Percentiles rank a stretch among this genome's conserved stretches.
phyloP scores from a whole-genome alignment of 2,888 invertebrate species.

The Cerastoderma edule region DNA sequence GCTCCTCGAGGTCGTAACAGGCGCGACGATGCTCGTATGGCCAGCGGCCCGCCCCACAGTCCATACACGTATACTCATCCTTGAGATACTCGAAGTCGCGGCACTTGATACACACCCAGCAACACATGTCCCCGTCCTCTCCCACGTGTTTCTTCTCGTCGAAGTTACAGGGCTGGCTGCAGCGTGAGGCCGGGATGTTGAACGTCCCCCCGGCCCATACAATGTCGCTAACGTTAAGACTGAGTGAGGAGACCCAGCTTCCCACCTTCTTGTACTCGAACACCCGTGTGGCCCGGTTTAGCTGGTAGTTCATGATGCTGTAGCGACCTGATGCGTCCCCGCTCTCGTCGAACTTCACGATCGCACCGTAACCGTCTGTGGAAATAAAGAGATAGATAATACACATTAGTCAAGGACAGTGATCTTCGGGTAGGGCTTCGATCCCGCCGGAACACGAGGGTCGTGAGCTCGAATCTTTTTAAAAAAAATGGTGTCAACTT shows the following conservation, averaged over 20 bases:
- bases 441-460: no score
- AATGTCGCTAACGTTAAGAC: slow-evolving; percentile 75
- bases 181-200: slow-evolving; percentile 83
- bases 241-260: slow-evolving; percentile 86
- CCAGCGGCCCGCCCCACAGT: slow-evolving; percentile 81
- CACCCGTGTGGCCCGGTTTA: slow-evolving; percentile 73
- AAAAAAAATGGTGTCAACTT: no score
- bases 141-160: slow-evolving; percentile 84
- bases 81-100: slow-evolving; percentile 79
- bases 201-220: slow-evolving; percentile 83
- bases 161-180: slow-evolving; percentile 83
- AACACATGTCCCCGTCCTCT: slow-evolving; percentile 83
- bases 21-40: slow-evolving; percentile 77
- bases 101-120: slow-evolving; percentile 84
- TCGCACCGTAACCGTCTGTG: slow-evolving; percentile 88
- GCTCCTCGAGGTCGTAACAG: slow-evolving; percentile 75
- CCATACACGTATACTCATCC: slow-evolving; percentile 81
- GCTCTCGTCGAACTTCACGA: slow-evolving; percentile 86
- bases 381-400: neutral
- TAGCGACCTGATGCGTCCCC: slow-evolving; percentile 85
- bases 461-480: no score
- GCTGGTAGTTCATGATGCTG: slow-evolving; percentile 84
- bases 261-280: slow-evolving; percentile 82
- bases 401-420: no score
- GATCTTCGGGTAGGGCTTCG: no score